These are phyloP conservation scores for Magallana nippona DNA, from an alignment of 2,888 invertebrate species.

Conservation along the genomic window DNA sequence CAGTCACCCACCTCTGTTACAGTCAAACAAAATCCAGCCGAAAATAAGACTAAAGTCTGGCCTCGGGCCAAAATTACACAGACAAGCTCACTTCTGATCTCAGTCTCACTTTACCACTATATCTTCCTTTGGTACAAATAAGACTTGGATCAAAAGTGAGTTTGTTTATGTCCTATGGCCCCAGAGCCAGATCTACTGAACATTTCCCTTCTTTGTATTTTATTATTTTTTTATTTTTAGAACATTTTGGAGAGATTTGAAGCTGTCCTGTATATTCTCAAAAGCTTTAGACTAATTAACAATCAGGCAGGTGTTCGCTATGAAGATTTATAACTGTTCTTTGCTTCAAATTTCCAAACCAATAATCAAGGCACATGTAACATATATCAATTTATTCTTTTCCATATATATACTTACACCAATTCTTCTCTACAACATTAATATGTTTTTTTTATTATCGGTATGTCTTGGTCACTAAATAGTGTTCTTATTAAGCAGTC, in stretches of 20 bases:
- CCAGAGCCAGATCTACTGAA: no score
- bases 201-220: not conserved
- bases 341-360: not conserved
- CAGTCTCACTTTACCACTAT: no score
- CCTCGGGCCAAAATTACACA: no score
- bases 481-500: no score
- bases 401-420: not conserved
- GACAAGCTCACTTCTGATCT: not conserved
- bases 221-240: no score
- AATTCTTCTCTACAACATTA: slow-evolving; percentile 19
- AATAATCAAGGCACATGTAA: not conserved
- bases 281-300: not conserved
- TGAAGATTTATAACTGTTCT: not conserved
- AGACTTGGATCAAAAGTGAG: no score
- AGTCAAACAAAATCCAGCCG: not conserved
- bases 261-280: no score
- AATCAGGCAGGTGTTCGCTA: not conserved
- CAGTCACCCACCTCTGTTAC: not conserved
- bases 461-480: not conserved
- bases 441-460: not conserved
- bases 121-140: no score
- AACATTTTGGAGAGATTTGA: no score
- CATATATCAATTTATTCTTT: not conserved
- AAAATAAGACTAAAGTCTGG: no score
- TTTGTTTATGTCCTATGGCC: no score